phyloP scores from a whole-genome alignment of 2,888 invertebrate species.

The Nymphalis polychloros region DNA sequence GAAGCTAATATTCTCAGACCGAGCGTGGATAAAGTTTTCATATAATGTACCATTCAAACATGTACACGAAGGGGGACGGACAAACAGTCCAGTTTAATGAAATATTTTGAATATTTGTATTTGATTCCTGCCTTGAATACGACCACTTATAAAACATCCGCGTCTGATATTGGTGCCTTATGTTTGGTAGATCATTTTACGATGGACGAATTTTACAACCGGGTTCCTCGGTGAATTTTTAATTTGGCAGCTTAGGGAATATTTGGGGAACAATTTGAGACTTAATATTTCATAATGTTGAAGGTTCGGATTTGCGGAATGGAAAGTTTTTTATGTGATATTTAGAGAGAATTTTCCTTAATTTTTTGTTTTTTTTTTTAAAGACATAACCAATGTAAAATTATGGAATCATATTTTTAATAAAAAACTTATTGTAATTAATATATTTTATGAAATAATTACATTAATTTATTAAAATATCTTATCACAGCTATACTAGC shows the following conservation, averaged over 20 bases:
- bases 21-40: slow-evolving; percentile 36
- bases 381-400: slow-evolving; percentile 18
- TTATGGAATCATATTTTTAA: slow-evolving; percentile 21
- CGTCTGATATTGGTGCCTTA: neutral
- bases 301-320: slow-evolving; percentile 42
- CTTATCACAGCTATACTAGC: no score
- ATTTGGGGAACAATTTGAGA: slow-evolving; percentile 60
- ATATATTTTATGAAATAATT: no score
- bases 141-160: slow-evolving; percentile 49
- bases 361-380: slow-evolving; percentile 25
- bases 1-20: slow-evolving; percentile 31
- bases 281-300: slow-evolving; percentile 51
- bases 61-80: slow-evolving; percentile 56
- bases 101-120: slow-evolving; percentile 77
- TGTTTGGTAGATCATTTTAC: slow-evolving; percentile 36
- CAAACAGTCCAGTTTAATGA: slow-evolving; percentile 64
- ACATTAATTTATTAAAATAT: no score
- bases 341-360: slow-evolving; percentile 37
- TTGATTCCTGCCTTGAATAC: slow-evolving; percentile 56
- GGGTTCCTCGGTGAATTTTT: slow-evolving; percentile 55
- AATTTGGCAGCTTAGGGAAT: slow-evolving; percentile 59
- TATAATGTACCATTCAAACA: slow-evolving; percentile 30
- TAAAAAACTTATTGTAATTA: no score
- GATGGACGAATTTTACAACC: slow-evolving; percentile 44
- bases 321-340: slow-evolving; percentile 46